Base-by-base conservation (phyloP, 2,888 invertebrate genomes). In the Chrysina gloriosa region DNA sequence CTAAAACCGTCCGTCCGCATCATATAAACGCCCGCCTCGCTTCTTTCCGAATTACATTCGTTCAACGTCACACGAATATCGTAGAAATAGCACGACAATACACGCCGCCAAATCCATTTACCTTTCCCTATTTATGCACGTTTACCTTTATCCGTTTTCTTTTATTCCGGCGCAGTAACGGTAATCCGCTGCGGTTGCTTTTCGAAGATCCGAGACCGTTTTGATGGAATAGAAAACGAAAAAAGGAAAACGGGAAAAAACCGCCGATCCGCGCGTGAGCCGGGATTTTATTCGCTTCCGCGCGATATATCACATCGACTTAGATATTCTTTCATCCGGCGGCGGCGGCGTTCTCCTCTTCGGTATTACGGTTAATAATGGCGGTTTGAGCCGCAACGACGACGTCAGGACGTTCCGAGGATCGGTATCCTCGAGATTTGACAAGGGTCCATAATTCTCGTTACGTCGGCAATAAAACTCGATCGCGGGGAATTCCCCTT, bases 391-490 rank as follows among this genome's bases (percentile, higher is more conserved):
- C 14, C 50, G 16, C 11, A n/a, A n/a, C 50, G 50, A 19, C 6
- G 1, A 25, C 47, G 47, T 7, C 1, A 14, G 14, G 2, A 23
- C 23, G 3, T 7, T n/a, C 7, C 5, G 6, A 4, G 6, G 21
- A 48, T 2, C 29, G 29, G 29, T 14, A 29, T 52, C 50, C 29
- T 29, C 29, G 21, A 52, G 50, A 52, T 52, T 52, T 52, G 50
- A 52, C 50, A 52, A 52, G 50, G 50, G 50, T 29, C 29, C 50
- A 52, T 52, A 52, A 52, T 52, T 52, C 50, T 52, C 29, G 27
- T 52, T 52, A 52, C 16, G 50, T 52, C 11, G 11, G 11, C 50
- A 29, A 52, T 52, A 52, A 52, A 52, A 52, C n/a, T n/a, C 50
- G 16, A 23, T 52, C 29, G 14, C 2, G 23, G 48, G 50, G 50